Conservation (phyloP, 2,888 invertebrate species). For the Nemotelus pantherinus region DNA sequence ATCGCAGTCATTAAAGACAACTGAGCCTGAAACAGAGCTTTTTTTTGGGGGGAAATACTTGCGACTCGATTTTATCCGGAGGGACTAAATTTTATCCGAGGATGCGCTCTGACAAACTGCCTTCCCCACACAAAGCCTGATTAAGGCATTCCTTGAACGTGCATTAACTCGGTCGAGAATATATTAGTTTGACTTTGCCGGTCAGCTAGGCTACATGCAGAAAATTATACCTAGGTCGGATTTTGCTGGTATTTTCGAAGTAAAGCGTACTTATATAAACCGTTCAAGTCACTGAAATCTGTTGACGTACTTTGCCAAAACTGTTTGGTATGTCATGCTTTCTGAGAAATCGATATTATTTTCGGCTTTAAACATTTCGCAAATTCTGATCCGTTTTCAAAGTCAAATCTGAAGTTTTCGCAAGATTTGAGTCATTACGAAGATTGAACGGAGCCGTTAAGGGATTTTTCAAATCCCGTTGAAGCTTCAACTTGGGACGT, state of each 20-base stretch:
- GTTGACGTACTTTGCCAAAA: too few species aligned
- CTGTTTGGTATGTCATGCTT: too few species aligned
- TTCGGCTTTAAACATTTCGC: slow-evolving; percentile 5
- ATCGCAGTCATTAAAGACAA: slow-evolving; percentile 10
- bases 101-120: slow-evolving; percentile 1
- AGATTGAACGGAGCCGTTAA: not conserved
- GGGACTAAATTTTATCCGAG: slow-evolving; percentile 21
- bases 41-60: not conserved
- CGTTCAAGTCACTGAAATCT: too few species aligned
- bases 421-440: not conserved
- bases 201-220: not conserved
- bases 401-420: too few species aligned
- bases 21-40: not conserved
- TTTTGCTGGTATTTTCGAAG: too few species aligned
- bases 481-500: too few species aligned
- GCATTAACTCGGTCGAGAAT: not conserved
- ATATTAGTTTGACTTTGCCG: slow-evolving; percentile 2
- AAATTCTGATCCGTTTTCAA: not conserved
- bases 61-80: not conserved
- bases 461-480: not conserved
- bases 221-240: too few species aligned
- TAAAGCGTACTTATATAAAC: too few species aligned
- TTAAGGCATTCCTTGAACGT: not conserved
- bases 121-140: not conserved
- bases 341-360: slow-evolving; percentile 6